Conservation (phyloP, 2,888 invertebrate genomes). For the Lissonota sp. region DNA sequence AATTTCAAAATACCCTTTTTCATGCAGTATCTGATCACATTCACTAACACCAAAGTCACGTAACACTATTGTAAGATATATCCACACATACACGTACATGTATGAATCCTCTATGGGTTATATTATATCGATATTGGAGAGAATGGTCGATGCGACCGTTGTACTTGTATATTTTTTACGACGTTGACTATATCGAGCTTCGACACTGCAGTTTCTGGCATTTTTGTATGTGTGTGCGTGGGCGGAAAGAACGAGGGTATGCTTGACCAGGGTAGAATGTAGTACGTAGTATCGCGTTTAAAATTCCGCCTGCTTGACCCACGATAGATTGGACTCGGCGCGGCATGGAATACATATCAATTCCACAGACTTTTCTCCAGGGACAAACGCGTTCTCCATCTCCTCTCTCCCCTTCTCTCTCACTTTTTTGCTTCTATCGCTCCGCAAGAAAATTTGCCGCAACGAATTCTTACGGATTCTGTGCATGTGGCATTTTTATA, state of each 20-base stretch:
- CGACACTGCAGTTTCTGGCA: conserved; percentile 55
- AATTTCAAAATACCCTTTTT: too few relatives aligned
- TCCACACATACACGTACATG: too few relatives aligned
- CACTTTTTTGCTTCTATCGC: conserved; percentile 7
- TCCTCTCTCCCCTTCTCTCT: conserved; percentile 3
- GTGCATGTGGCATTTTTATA: neutral
- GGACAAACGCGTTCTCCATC: conserved; percentile 62
- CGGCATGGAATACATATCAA: conserved; percentile 83
- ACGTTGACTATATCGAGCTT: conserved; percentile 45
- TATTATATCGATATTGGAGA: conserved; percentile 24
- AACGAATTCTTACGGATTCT: conserved; percentile 34
- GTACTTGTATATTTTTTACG: conserved; percentile 51
- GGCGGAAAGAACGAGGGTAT: conserved; percentile 1
- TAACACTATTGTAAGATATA: too few relatives aligned
- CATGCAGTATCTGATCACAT: too few relatives aligned
- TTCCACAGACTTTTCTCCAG: conserved; percentile 78
- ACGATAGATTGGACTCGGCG: conserved; percentile 82
- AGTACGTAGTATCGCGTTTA: conserved; percentile 78
- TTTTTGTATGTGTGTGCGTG: conserved; percentile 47
- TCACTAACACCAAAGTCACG: too few relatives aligned
- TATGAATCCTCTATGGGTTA: too few relatives aligned
- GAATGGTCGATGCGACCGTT: conserved; percentile 42
- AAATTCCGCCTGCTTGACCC: conserved; percentile 84
- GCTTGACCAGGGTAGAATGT: conserved; percentile 48
- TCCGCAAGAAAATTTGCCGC: neutral